Evolutionary conservation across 2,888 invertebrate genomes (phyloP), one percentile per base, ranked within the genome.

Genomic region (Campoplex capitator): DNA sequence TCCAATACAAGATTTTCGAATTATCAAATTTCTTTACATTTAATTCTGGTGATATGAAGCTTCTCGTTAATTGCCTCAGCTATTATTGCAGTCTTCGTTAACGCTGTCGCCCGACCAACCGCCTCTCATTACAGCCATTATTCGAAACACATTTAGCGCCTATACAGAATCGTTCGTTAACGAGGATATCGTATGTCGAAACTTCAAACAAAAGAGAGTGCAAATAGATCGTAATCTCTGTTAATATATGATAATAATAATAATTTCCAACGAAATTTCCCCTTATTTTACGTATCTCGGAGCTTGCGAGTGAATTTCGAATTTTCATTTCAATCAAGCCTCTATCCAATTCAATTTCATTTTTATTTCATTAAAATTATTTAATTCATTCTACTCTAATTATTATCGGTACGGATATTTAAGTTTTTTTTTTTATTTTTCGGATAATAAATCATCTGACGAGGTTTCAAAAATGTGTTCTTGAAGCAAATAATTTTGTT

Each of bases 211-310:
- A 11, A 74, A 11, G 48, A 71, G 70, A 62, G 56, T 54, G 68
- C 84, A 80, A 76, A 76, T 74, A 84, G 75, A 28, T n/a, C 35
- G 65, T n/a, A 18, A 62, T 9, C 8, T 67, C 13, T n/a, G n/a
- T n/a, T 8, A 67, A 67, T 6, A 38, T 4, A 0, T 3, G 38
- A 67, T 38, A 1, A n/a, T n/a, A 38, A 65, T 65, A 8, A 38
- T 38, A 1, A 67, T 67, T 67, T 2, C 4, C 0, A 8, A n/a
- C 67, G 67, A 35, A 28, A 32, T 7, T 38, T 67, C 67, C 18
- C 38, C 8, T 32, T 3, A 2, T 62, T 32, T 38, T 38, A 6
- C 6, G 38, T 4, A 38, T 38, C 38, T 38, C 38, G 38, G 6
- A 38, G 38, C 38, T 23, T 23, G 38, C 6, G 4, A 38, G 38